A percentile compares a stretch with the other conserved stretches of the same genome.
Evolutionary conservation across 2,113 vertebrate species (phyloP).

Genomic region (Orthochromis malagaraziensis): DNA sequence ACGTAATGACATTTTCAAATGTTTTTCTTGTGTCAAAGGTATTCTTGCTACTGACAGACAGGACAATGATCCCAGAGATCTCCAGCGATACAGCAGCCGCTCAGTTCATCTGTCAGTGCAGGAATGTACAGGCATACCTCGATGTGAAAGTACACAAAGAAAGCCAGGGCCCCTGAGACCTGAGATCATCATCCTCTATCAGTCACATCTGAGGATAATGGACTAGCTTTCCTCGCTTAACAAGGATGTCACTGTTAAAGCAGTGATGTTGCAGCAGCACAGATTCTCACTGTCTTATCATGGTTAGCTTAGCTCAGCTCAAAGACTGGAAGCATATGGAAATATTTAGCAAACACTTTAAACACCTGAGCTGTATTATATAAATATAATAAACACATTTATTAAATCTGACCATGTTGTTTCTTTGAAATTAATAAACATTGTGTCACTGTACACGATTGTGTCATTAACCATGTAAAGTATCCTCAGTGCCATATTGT

Average conservation of each 20-base stretch:
- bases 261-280: neutral
- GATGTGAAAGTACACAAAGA: constrained; percentile 1
- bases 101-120: constrained; percentile 1
- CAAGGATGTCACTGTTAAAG: neutral
- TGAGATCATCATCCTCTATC: neutral
- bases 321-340: neutral
- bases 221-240: neutral
- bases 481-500: neutral
- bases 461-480: neutral
- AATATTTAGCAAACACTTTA: neutral
- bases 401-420: neutral
- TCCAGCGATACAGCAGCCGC: neutral
- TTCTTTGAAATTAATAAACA: neutral
- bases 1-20: neutral
- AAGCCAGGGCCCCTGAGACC: neutral
- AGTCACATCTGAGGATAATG: neutral
- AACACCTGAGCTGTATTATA: neutral
- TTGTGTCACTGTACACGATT: neutral
- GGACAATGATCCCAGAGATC: neutral
- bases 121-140: constrained; percentile 32
- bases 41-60: neutral
- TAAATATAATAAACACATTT: neutral
- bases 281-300: neutral
- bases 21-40: neutral
- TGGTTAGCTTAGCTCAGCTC: neutral